These are phyloP conservation scores for Physeter macrocephalus DNA, from an alignment of 2,113 vertebrate species.

Conservation along the genomic window DNA sequence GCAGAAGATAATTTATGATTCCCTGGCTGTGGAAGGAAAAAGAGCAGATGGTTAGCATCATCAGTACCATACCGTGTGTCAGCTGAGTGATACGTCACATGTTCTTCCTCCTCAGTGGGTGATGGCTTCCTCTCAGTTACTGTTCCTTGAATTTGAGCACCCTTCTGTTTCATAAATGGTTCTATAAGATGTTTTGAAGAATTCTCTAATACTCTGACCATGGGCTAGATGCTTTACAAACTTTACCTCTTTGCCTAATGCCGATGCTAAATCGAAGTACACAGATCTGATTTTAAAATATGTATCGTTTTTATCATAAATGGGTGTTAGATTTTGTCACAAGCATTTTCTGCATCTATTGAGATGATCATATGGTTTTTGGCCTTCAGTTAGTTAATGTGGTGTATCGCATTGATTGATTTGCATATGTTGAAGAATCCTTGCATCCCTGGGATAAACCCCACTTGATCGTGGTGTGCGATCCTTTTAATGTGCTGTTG, in stretches of 20 bases:
- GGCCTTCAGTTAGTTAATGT: not conserved
- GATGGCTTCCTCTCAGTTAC: not conserved
- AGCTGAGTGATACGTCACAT: not conserved
- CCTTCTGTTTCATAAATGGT: not conserved
- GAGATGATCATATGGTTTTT: not conserved
- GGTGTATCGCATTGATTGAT: not conserved
- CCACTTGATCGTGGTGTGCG: not conserved
- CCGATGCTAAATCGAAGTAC: not conserved
- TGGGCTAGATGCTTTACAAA: not conserved
- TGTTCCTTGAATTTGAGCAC: not conserved
- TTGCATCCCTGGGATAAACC: not conserved
- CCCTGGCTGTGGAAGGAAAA: not conserved
- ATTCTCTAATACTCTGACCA: not conserved
- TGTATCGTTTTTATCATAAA: not conserved
- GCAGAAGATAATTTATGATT: not conserved
- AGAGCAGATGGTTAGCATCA: slow-evolving; percentile 11
- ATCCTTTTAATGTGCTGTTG: not conserved
- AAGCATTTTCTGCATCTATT: not conserved
- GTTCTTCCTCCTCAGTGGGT: not conserved
- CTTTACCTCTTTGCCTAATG: not conserved
- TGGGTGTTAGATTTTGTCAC: not conserved
- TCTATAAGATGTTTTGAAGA: not conserved
- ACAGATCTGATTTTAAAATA: not conserved
- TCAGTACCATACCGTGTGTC: not conserved
- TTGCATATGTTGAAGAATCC: not conserved